Base-by-base conservation (phyloP, 2,113 vertebrate genomes). In the Sylvilagus bachmani region DNA sequence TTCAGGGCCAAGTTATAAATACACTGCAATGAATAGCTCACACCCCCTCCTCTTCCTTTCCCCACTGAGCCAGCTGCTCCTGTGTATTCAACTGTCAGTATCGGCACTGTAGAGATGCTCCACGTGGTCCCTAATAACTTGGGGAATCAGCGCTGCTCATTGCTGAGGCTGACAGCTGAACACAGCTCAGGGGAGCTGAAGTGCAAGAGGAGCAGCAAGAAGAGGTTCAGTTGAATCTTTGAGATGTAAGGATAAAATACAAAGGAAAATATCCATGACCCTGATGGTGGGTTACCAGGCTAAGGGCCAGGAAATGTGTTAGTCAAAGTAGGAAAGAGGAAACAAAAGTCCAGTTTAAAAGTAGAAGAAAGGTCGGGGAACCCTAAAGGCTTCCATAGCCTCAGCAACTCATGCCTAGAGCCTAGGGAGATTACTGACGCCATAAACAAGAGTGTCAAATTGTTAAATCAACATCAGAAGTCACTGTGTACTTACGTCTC, bases 1-100 rank as follows among this genome's bases (percentile, higher is more conserved):
- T 97, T 97, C 89, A 8, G 90, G 87, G 90, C 84, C 77, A 96
- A 94, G 78, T 96, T 97, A 89, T 88, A 97, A 97, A 92, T 96
- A 90, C 95, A 92, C 93, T 9, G 86, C 88, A 75, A 67, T 93
- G 90, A 96, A 58, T 7, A 95, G 91, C 77, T 94, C 70, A 64
- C 38, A 3, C 16, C 0, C 80, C 96, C 22, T 10, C 9, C 89
- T 71, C 62, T 49, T 11, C 49, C 94, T 95, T 87, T 89, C 61
- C 36, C 49, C 95, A 97, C 94, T 49, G 66, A 95, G 87, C 92
- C 70, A 78, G 69, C 89, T 91, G 81, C 90, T 80, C 55, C 44
- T 87, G 64, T 38, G 96, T 91, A 96, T 96, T 91, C 94, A 96
- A 33, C 95, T 97, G 93, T 97, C 97, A 93, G 73, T 10, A 95